phyloP scores from a whole-genome alignment of 2,888 invertebrate species.

The Epinotia demarniana region DNA sequence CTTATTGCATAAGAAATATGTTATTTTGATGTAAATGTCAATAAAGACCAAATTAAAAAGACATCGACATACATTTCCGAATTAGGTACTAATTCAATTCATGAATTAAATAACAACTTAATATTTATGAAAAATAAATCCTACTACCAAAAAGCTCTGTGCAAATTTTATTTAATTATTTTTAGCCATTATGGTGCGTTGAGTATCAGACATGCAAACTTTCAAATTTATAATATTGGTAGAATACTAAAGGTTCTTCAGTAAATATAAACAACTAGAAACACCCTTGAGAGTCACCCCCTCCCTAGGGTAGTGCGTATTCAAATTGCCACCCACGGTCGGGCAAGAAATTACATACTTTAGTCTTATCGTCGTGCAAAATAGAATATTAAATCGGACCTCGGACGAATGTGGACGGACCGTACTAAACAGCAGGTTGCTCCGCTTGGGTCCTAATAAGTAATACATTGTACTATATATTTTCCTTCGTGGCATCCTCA shows the following conservation, averaged over 20 bases:
- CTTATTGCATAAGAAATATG: too few relatives aligned
- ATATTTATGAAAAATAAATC: too few relatives aligned
- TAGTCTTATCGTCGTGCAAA: slow-evolving; percentile 83
- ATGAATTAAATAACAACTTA: too few relatives aligned
- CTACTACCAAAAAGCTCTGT: too few relatives aligned
- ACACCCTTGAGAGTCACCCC: slow-evolving; percentile 45
- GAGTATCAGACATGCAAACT: background rate
- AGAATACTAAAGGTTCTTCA: background rate
- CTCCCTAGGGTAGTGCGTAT: slow-evolving; percentile 70
- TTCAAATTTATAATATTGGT: background rate
- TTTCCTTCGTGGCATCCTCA: too few relatives aligned
- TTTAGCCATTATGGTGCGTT: too few relatives aligned
- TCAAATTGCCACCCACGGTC: slow-evolving; percentile 69
- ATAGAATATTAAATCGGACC: slow-evolving; percentile 83
- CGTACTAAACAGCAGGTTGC: slow-evolving; percentile 68
- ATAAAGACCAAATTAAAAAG: too few relatives aligned
- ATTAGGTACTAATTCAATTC: too few relatives aligned
- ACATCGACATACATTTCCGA: too few relatives aligned
- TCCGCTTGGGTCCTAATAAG: slow-evolving; percentile 6
- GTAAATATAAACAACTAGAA: slow-evolving; percentile 1
- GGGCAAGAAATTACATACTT: slow-evolving; percentile 84
- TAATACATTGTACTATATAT: background rate
- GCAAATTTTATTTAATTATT: too few relatives aligned
- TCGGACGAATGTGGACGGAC: slow-evolving; percentile 68
- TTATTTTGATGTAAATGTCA: too few relatives aligned